A percentile compares a stretch with the other conserved stretches of the same genome.
phyloP scores from a whole-genome alignment of 1,140 invertebrate species.

The Octopus sinensis region DNA sequence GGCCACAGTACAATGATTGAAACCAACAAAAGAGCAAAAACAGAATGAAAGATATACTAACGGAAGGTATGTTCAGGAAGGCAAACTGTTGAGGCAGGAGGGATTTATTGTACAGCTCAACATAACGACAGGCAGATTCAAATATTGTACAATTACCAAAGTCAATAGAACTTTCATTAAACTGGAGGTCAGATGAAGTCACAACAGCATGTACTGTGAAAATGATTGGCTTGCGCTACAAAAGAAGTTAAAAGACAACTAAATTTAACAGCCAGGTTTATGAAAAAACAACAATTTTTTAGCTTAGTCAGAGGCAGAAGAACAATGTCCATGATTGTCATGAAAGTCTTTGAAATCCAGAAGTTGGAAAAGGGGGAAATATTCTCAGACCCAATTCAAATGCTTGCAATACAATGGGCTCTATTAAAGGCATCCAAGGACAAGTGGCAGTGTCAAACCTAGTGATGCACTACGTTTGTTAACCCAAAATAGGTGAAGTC shows the following conservation, averaged over 20 bases:
- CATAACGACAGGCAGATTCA: slow-evolving; percentile 47
- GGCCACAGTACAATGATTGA: too few relatives aligned
- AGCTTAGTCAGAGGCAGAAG: too few relatives aligned
- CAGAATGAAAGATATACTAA: slow-evolving; percentile 28
- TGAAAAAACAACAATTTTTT: too few relatives aligned
- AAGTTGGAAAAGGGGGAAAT: neutral
- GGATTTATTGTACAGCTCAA: slow-evolving; percentile 55
- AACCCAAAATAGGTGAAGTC: too few relatives aligned
- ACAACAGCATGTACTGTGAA: slow-evolving; percentile 56
- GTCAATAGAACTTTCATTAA: slow-evolving; percentile 51
- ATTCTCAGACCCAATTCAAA: neutral
- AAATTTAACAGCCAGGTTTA: neutral
- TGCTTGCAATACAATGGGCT: neutral
- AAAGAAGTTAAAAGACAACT: slow-evolving; percentile 18
- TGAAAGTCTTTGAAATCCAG: neutral
- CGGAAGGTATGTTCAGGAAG: slow-evolving; percentile 55
- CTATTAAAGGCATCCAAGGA: too few relatives aligned
- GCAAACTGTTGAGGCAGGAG: slow-evolving; percentile 56
- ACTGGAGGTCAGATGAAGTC: slow-evolving; percentile 54
- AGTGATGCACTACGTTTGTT: too few relatives aligned
- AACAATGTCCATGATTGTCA: neutral
- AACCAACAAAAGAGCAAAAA: too few relatives aligned
- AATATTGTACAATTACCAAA: slow-evolving; percentile 56
- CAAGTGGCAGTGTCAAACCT: too few relatives aligned
- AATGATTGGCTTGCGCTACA: slow-evolving; percentile 49